Percentiles rank a stretch among this genome's conserved stretches.
Evolutionary conservation across 2,888 invertebrate genomes (phyloP).

Genomic region (Galeruca laticollis): DNA sequence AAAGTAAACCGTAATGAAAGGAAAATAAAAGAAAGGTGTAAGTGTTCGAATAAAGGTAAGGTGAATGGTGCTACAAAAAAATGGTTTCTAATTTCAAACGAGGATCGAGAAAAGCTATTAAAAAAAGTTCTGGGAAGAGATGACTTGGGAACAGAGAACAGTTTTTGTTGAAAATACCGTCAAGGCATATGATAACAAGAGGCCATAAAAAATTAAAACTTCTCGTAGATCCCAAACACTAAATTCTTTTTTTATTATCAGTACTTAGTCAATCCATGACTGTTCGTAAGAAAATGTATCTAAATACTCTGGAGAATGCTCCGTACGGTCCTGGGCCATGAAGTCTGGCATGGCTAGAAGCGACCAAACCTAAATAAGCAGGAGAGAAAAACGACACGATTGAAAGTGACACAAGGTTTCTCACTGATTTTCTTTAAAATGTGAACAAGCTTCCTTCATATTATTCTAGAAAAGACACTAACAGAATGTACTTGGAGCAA

Average conservation of each 20-base stretch:
- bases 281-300: slow-evolving; percentile 22
- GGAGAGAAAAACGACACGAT: not conserved
- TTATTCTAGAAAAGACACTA: slow-evolving; percentile 18
- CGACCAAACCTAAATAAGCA: not conserved
- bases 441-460: slow-evolving; percentile 12
- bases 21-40: slow-evolving; percentile 22
- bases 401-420: not conserved
- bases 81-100: not conserved
- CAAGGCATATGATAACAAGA: slow-evolving; percentile 16
- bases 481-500: slow-evolving; percentile 10
- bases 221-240: slow-evolving; percentile 22
- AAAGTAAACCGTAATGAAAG: slow-evolving; percentile 17
- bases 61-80: slow-evolving; percentile 21
- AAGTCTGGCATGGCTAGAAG: not conserved
- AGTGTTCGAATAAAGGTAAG: no score
- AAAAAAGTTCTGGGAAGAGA: not conserved
- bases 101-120: not conserved
- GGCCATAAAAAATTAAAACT: slow-evolving; percentile 16
- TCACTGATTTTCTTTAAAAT: not conserved
- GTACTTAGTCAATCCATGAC: slow-evolving; percentile 8
- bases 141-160: not conserved
- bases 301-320: slow-evolving; percentile 23
- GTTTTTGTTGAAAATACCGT: slow-evolving; percentile 17
- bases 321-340: slow-evolving; percentile 15
- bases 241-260: slow-evolving; percentile 16